These are phyloP conservation scores for Drosophila triauraria DNA, from an alignment of 1,140 invertebrate genomes.

Conservation along the genomic window DNA sequence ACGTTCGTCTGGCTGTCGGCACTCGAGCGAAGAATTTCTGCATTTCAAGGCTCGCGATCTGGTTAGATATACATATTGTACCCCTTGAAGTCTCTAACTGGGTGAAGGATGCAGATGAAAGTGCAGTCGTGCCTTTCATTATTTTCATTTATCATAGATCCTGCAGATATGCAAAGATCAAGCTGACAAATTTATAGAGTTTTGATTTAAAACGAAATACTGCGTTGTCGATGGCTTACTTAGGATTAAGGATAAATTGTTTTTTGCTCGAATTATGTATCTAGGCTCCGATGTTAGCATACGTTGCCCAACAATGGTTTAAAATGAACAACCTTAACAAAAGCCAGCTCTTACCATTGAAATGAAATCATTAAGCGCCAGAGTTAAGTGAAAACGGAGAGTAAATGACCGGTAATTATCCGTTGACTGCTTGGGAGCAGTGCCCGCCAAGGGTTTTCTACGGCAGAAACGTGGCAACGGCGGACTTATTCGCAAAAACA, in stretches of 20 bases:
- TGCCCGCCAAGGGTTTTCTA: slow-evolving; percentile 12
- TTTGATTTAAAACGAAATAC: background rate
- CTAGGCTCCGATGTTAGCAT: too few species aligned
- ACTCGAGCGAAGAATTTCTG: slow-evolving; percentile 32
- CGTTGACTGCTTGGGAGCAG: slow-evolving; percentile 7
- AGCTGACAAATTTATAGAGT: background rate
- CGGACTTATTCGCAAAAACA: background rate
- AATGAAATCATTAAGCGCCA: background rate
- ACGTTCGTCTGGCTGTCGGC: slow-evolving; percentile 19
- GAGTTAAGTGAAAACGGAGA: background rate
- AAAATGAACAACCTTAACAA: too few species aligned
- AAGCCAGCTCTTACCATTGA: background rate
- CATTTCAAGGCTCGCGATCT: slow-evolving; percentile 25
- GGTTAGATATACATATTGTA: slow-evolving; percentile 10
- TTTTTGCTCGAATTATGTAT: too few species aligned
- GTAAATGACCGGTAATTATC: background rate
- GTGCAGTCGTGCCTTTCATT: slow-evolving; percentile 11
- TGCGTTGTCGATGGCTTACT: too few species aligned
- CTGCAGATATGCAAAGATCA: background rate
- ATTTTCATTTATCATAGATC: background rate
- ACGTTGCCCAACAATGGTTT: too few species aligned
- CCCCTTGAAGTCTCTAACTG: slow-evolving; percentile 29
- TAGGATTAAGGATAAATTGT: too few species aligned
- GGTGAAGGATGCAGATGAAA: slow-evolving; percentile 39
- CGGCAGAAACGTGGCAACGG: slow-evolving; percentile 2